Base-by-base conservation (phyloP, 2,797 vertebrate species). In the Pogonophryne albipinna region DNA sequence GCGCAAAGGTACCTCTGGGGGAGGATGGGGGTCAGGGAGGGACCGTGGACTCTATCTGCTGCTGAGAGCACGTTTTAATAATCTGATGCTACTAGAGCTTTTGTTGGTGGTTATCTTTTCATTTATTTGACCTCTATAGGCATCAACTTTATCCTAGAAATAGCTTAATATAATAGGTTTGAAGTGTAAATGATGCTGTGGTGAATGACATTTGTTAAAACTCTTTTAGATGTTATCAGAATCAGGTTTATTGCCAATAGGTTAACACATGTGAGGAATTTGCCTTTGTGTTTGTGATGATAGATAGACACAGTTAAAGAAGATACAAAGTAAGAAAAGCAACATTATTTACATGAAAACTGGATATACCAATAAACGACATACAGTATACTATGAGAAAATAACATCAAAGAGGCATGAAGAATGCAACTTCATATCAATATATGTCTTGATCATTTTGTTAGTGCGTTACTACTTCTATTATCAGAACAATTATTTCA, bases 1-100 rank as follows among this genome's bases (percentile, higher is more conserved):
- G 55, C 92, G 87, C 74, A 96, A 88, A 96, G 96, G 96, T 96
- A 94, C 68, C 74, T 67, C 41, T 0, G 34, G 6, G 34, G 34
- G 34, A 9, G 34, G 34, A 38, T 9, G 6, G 34, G 34, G 34
- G 34, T 38, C 34, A 38, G 27, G 8, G 34, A 27, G 34, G 34
- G 34, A 34, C 34, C 34, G 34, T 34, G 34, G 31, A 7, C 31
- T 1, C 4, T 34, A 34, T 34, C 31, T 34, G 31, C 31, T 34
- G 31, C 6, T 34, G 31, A 34, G 31, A 34, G 31, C 31, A 34
- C 8, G 34, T 38, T 38, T 38, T 1, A 38, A 38, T 9, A 9
- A 2, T 38, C 34, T 38, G 8, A 38, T 38, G 34, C 34, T 8
- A 6, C 34, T 38, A 27, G 27, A 27, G 27, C 27, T 27, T 27